Evolutionary conservation across 2,888 invertebrate species (phyloP).

Genomic region (Abrostola triplasia): DNA sequence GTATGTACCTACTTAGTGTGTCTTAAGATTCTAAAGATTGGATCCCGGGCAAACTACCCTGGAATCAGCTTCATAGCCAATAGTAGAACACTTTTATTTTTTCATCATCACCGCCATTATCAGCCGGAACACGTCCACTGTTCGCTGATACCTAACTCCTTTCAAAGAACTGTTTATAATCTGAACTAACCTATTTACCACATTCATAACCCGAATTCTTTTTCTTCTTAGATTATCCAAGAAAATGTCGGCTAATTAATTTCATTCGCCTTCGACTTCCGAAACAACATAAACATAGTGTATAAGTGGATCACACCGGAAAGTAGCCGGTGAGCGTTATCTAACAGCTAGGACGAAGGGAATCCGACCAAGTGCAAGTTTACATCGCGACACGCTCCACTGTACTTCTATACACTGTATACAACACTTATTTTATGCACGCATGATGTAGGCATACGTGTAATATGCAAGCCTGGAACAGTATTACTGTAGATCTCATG

Average conservation of each 20-base stretch:
- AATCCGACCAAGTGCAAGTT: slow-evolving; percentile 79
- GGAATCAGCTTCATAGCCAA: too few species aligned
- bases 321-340: slow-evolving; percentile 49
- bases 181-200: background rate
- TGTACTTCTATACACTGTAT: slow-evolving; percentile 31
- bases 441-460: background rate
- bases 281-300: slow-evolving; percentile 23
- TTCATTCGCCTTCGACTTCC: slow-evolving; percentile 18
- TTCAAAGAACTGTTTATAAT: too few species aligned
- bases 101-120: too few species aligned
- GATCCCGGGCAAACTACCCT: too few species aligned
- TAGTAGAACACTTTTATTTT: too few species aligned
- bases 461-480: too few species aligned
- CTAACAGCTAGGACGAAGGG: slow-evolving; percentile 66
- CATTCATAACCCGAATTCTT: background rate
- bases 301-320: slow-evolving; percentile 53
- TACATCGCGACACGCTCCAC: slow-evolving; percentile 59
- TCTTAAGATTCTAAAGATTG: too few species aligned
- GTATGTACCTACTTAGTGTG: too few species aligned
- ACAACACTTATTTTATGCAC: background rate
- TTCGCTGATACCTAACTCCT: too few species aligned
- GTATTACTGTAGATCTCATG: too few species aligned
- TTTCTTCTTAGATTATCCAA: background rate
- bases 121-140: too few species aligned
- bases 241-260: background rate